Base-by-base conservation (phyloP, 2,113 vertebrate genomes). In the Ciconia boyciana region DNA sequence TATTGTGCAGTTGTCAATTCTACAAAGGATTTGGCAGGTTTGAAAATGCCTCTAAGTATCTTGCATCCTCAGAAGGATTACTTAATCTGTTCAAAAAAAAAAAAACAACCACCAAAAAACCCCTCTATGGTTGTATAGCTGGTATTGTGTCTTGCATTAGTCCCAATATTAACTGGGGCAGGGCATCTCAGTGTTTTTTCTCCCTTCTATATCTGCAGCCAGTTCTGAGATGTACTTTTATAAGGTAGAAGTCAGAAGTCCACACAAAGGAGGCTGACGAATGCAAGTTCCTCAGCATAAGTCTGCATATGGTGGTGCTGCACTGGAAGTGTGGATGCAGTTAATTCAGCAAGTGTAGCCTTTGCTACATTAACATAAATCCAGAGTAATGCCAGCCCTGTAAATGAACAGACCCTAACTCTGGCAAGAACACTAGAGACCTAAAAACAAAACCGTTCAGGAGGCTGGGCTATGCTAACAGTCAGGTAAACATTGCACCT, bases 11-110 rank as follows among this genome's bases (percentile, higher is more conserved):
- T 80, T 51, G 83, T 95, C 95, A 87, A 29, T 89, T 94, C 90
- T 52, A 48, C n/a, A 82, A 91, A 79, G 89, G 94, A 96, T 92
- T 81, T 97, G 74, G 48, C 76, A 87, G 92, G 55, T 95, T 93
- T 95, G 96, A 97, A 93, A 94, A 89, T 64, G 87, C 72, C 95
- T 94, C 94, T 60, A 52, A 70, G 58, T 80, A 95, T 80, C 77
- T 75, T 86, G 68, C 26, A 49, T 68, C 52, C 49, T 93, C 66
- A 77, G 79, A 93, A 88, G 54, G 71, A 88, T 62, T 69, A 91
- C 34, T 76, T 80, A 34, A 75, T 71, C 43, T 65, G 13, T 75
- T 93, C 0, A 68, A 79, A 60, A 60, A 19, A 41, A 46, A 44
- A 4, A 39, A 39, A 39, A 39, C 24, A 22, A 28, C 57, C 76